phyloP scores from a whole-genome alignment of 1,140 invertebrate species.

The Luehdorfia chinensis region DNA sequence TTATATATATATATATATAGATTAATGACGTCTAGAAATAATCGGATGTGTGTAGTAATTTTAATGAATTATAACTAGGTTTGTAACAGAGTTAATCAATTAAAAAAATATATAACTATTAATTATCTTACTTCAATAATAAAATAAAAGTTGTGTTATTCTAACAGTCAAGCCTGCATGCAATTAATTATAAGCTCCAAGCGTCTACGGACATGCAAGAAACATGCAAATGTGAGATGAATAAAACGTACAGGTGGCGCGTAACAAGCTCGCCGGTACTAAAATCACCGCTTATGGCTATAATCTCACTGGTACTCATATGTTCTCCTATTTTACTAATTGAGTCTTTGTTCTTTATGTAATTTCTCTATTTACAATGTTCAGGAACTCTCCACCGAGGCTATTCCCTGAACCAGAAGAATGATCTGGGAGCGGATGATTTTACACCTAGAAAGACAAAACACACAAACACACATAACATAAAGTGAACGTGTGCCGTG shows the following conservation, averaged over 20 bases:
- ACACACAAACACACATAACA: slow-evolving; percentile 62
- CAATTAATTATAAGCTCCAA: neutral
- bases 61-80: no score
- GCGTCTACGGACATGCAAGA: slow-evolving; percentile 16
- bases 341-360: slow-evolving; percentile 75
- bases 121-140: no score
- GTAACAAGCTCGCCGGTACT: slow-evolving; percentile 65
- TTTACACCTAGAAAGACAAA: slow-evolving; percentile 74
- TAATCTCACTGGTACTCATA: slow-evolving; percentile 75
- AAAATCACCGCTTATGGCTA: slow-evolving; percentile 72
- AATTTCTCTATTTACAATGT: slow-evolving; percentile 68
- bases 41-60: no score
- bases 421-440: slow-evolving; percentile 74
- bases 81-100: no score
- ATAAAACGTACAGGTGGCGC: slow-evolving; percentile 65
- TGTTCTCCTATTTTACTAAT: slow-evolving; percentile 67
- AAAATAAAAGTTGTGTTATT: no score
- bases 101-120: no score
- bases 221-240: slow-evolving; percentile 61
- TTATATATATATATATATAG: no score
- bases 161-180: slow-evolving; percentile 3
- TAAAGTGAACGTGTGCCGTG: slow-evolving; percentile 48
- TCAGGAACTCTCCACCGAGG: slow-evolving; percentile 66
- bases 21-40: no score
- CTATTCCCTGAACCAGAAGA: slow-evolving; percentile 77